Conservation (phyloP, 2,888 invertebrate species). For the Heterodera filipjevi region DNA sequence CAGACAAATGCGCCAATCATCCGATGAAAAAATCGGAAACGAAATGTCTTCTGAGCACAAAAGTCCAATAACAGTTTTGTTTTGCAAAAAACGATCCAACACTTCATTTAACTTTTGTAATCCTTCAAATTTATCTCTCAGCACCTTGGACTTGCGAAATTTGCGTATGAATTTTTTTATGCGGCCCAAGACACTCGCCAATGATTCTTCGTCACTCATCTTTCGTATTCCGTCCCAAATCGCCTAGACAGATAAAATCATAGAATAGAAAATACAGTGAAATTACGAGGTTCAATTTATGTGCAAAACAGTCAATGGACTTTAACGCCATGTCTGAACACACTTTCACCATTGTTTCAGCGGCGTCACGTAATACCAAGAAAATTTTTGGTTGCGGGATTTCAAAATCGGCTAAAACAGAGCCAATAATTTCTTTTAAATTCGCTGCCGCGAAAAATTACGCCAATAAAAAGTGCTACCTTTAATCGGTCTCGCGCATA, state of each 20-base stretch:
- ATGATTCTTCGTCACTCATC: neutral
- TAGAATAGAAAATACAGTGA: neutral
- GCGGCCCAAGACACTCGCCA: neutral
- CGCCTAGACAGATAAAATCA: neutral
- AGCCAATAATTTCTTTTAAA: neutral
- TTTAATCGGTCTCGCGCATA: constrained; percentile 3
- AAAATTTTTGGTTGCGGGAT: constrained; percentile 5
- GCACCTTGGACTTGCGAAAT: neutral
- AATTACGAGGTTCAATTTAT: constrained; percentile 13
- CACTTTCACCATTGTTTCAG: constrained; percentile 15
- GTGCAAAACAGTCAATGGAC: constrained; percentile 15
- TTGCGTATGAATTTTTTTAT: constrained; percentile 16
- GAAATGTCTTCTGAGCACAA: neutral
- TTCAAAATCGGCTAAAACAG: neutral
- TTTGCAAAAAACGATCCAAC: neutral
- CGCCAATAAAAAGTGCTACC: neutral
- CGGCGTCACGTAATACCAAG: constrained; percentile 16
- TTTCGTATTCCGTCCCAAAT: constrained; percentile 17
- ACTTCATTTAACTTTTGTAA: constrained; percentile 5
- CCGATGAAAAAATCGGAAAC: neutral
- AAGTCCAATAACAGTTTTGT: too few relatives aligned
- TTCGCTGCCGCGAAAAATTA: neutral
- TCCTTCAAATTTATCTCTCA: neutral
- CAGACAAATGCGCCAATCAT: neutral
- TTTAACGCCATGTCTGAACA: neutral